These are phyloP conservation scores for Turritopsis rubra DNA, from an alignment of 30 jellyfish, hydroid and myxozoan species.

Conservation along the genomic window DNA sequence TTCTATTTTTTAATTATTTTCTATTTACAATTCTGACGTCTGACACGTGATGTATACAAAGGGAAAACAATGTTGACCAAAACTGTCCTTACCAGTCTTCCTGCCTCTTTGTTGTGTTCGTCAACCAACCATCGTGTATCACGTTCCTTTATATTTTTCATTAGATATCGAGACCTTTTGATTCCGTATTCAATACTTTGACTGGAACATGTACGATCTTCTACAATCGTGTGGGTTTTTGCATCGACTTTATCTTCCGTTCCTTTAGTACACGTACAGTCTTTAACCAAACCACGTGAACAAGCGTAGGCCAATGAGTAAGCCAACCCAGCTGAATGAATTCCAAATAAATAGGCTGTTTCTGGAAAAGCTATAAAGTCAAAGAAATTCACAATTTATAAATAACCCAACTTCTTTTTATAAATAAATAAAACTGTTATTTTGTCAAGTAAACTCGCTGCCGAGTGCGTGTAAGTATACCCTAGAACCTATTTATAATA, in stretches of 20 bases:
- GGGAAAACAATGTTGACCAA: too few species aligned
- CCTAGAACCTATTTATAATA: neutral
- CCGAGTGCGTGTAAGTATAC: neutral
- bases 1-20: too few species aligned
- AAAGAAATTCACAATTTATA: neutral
- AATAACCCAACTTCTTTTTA: too few species aligned
- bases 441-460: neutral
- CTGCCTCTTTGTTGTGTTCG: slow-evolving; percentile 44
- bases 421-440: too few species aligned
- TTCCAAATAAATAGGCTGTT: slow-evolving; percentile 32
- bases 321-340: slow-evolving; percentile 38
- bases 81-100: slow-evolving; percentile 35
- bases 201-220: neutral
- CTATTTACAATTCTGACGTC: too few species aligned
- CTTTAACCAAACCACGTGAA: slow-evolving; percentile 6
- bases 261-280: slow-evolving; percentile 18
- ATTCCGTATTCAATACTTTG: slow-evolving; percentile 25
- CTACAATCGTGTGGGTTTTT: neutral
- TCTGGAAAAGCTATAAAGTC: slow-evolving; percentile 24
- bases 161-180: slow-evolving; percentile 9
- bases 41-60: too few species aligned
- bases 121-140: slow-evolving; percentile 28
- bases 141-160: slow-evolving; percentile 23
- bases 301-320: slow-evolving; percentile 26
- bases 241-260: neutral